Conservation (phyloP, 2,797 vertebrate species). For the Numenius phaeopus region DNA sequence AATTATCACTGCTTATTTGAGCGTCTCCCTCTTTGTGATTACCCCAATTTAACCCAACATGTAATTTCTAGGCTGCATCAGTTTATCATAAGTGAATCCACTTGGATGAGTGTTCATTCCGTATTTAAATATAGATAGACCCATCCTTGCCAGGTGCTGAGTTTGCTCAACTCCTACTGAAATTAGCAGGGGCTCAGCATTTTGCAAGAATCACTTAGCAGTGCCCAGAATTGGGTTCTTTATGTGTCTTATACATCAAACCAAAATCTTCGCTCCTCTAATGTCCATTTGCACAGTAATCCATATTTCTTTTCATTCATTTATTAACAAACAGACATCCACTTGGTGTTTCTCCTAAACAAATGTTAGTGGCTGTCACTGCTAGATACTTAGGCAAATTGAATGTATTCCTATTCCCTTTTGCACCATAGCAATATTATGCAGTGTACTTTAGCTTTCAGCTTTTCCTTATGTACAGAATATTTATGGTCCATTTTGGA, state of each 20-base stretch:
- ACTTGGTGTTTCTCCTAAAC: slow-evolving; percentile 52
- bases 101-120: slow-evolving; percentile 15
- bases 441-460: slow-evolving; percentile 65
- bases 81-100: slow-evolving; percentile 59
- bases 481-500: slow-evolving; percentile 69
- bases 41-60: slow-evolving; percentile 47
- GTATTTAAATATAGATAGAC: slow-evolving; percentile 68
- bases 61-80: slow-evolving; percentile 52
- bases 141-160: slow-evolving; percentile 67
- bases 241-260: slow-evolving; percentile 45
- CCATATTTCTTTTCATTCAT: slow-evolving; percentile 54
- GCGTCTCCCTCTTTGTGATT: slow-evolving; percentile 33
- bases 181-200: slow-evolving; percentile 65
- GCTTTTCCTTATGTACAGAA: slow-evolving; percentile 43
- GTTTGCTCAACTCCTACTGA: slow-evolving; percentile 53
- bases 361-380: slow-evolving; percentile 67
- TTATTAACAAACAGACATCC: slow-evolving; percentile 54
- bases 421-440: slow-evolving; percentile 45
- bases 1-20: slow-evolving; percentile 50
- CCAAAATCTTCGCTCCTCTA: slow-evolving; percentile 36
- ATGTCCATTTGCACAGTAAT: slow-evolving; percentile 40
- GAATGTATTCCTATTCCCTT: slow-evolving; percentile 62
- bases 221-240: slow-evolving; percentile 50
- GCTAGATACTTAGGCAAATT: slow-evolving; percentile 68
- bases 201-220: slow-evolving; percentile 50